Evolutionary conservation across 2,888 invertebrate genomes (phyloP).

Genomic region (Sarcophaga variegata): DNA sequence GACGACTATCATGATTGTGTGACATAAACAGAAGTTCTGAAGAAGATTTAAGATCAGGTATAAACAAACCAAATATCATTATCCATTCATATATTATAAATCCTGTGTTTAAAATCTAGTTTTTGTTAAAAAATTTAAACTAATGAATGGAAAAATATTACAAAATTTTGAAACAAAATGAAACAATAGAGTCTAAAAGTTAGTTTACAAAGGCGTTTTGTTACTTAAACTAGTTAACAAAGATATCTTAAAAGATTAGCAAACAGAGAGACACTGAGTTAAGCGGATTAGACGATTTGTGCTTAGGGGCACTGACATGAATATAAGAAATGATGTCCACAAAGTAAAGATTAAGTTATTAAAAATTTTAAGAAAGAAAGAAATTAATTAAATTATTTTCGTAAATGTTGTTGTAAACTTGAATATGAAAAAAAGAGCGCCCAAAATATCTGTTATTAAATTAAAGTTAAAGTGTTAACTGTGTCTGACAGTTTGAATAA

Average conservation of each 20-base stretch:
- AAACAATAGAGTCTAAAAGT: neutral
- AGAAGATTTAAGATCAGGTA: neutral
- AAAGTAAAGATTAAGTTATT: constrained; percentile 48
- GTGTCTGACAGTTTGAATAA: constrained; percentile 62
- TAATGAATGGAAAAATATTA: constrained; percentile 10
- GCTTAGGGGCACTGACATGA: constrained; percentile 3
- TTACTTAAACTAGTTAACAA: constrained; percentile 39
- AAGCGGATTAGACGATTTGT: constrained; percentile 17
- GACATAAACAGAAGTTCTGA: neutral
- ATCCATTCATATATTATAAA: too few relatives aligned
- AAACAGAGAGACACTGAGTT: neutral
- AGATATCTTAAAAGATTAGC: neutral
- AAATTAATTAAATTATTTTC: neutral
- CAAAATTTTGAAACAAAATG: constrained; percentile 11
- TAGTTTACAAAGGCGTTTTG: constrained; percentile 28
- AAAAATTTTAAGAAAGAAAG: constrained; percentile 5
- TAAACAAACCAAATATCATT: too few relatives aligned
- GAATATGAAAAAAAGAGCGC: neutral
- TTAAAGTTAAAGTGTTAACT: constrained; percentile 43
- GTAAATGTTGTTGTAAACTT: neutral
- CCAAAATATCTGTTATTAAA: constrained; percentile 21
- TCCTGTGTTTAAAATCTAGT: neutral
- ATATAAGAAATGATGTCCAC: neutral
- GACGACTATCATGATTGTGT: neutral
- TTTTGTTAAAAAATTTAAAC: neutral